Conservation (phyloP, 2,797 vertebrate genomes). For the Neosilurus hyrtlii region DNA sequence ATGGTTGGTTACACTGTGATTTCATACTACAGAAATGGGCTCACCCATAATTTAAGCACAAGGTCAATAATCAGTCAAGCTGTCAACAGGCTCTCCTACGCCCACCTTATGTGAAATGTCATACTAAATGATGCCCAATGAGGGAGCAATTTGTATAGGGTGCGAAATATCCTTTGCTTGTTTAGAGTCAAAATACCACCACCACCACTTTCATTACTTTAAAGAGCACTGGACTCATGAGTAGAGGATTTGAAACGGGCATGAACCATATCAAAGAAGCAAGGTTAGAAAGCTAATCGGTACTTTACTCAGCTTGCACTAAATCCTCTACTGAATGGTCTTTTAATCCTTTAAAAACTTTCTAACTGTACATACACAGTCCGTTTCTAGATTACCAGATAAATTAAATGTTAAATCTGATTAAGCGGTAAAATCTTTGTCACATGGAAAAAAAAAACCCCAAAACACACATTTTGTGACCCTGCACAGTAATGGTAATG, state of each 20-base stretch:
- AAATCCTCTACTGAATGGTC: conserved; percentile 59
- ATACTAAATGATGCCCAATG: conserved; percentile 38
- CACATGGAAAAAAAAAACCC: conserved; percentile 55
- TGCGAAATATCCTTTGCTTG: conserved; percentile 24
- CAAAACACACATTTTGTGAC: conserved; percentile 4
- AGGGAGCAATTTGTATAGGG: conserved; percentile 18
- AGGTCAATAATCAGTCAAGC: conserved; percentile 52
- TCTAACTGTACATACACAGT: conserved; percentile 64
- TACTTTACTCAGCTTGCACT: conserved; percentile 59
- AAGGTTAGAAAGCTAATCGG: conserved; percentile 53
- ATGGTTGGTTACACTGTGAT: conserved; percentile 46
- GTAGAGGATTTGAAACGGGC: conserved; percentile 21
- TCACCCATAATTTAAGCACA: conserved; percentile 51
- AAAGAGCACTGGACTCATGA: not conserved
- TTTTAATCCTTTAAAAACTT: conserved; percentile 63
- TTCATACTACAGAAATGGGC: conserved; percentile 54
- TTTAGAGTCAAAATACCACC: conserved; percentile 26
- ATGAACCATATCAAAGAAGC: conserved; percentile 29
- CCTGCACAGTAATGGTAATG: conserved; percentile 47
- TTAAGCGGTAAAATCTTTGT: conserved; percentile 67
- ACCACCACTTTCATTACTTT: conserved; percentile 5
- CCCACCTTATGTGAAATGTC: conserved; percentile 36
- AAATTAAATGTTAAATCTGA: conserved; percentile 65
- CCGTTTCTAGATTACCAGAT: conserved; percentile 65
- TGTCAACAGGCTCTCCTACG: conserved; percentile 49